Percentiles rank a stretch among this genome's conserved stretches.
phyloP scores from a whole-genome alignment of 2,797 vertebrate genomes.

The Nyctalus aviator region DNA sequence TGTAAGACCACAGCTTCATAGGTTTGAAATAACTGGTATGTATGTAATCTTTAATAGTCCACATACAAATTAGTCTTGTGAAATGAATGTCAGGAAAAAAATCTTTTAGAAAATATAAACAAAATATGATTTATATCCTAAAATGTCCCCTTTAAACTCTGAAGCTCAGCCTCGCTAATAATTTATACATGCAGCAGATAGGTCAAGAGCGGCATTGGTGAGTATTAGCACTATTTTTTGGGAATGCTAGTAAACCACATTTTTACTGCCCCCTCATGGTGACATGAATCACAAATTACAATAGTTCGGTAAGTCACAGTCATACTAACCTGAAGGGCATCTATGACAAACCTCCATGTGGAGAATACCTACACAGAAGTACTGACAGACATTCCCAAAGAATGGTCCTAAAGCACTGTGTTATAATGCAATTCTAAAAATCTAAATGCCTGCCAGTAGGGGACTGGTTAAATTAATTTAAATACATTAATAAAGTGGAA shows the following conservation, averaged over 20 bases:
- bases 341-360: background rate
- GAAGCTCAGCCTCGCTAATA: background rate
- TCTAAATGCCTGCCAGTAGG: background rate
- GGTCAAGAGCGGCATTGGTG: background rate
- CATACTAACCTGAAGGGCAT: background rate
- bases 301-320: background rate
- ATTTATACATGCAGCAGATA: background rate
- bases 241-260: slow-evolving; percentile 2
- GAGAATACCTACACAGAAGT: background rate
- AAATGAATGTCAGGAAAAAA: background rate
- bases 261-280: background rate
- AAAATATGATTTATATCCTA: slow-evolving; percentile 3
- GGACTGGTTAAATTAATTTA: background rate
- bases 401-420: background rate
- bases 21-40: background rate
- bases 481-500: background rate
- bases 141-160: slow-evolving; percentile 24
- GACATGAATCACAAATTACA: slow-evolving; percentile 6
- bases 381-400: slow-evolving; percentile 15
- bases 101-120: background rate
- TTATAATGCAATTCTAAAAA: background rate
- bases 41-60: background rate
- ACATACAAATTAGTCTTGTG: background rate
- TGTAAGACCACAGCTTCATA: slow-evolving; percentile 70
- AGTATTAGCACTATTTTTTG: background rate